phyloP scores from a whole-genome alignment of 2,113 vertebrate species.

The Tichodroma muraria region DNA sequence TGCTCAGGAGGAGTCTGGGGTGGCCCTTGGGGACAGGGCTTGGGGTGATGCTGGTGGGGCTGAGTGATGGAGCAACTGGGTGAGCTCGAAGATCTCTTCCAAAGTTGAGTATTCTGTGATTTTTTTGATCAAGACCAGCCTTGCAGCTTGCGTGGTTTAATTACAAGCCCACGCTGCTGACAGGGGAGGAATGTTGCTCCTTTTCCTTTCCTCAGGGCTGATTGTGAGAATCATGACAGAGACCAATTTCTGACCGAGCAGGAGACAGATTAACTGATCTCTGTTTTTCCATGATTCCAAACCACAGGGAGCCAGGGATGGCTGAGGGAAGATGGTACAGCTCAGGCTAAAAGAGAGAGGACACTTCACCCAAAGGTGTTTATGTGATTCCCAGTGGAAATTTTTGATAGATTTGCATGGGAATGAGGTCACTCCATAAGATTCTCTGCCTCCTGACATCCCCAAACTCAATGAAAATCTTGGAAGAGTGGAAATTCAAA shows the following conservation, averaged over 20 bases:
- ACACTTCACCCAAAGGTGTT: background rate
- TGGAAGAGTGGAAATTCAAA: background rate
- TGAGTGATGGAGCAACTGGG: background rate
- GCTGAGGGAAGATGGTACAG: background rate
- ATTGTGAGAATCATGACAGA: background rate
- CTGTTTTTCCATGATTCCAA: background rate
- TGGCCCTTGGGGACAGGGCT: background rate
- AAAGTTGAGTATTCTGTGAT: background rate
- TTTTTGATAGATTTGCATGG: rapidly evolving
- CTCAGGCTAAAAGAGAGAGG: background rate
- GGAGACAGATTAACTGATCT: background rate
- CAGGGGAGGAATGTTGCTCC: background rate
- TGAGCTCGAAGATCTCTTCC: background rate
- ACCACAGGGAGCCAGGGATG: background rate
- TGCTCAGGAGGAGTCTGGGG: background rate
- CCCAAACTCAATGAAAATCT: background rate
- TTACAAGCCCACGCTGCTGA: background rate
- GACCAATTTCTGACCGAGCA: background rate
- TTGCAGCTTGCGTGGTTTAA: background rate
- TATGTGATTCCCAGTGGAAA: background rate
- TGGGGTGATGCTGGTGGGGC: background rate
- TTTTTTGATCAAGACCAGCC: background rate
- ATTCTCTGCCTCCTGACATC: background rate
- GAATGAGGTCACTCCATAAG: background rate
- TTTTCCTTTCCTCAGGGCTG: background rate